Evolutionary conservation across 2,888 invertebrate genomes (phyloP), one percentile per base, ranked within the genome.

Genomic region (Xylota sylvarum): DNA sequence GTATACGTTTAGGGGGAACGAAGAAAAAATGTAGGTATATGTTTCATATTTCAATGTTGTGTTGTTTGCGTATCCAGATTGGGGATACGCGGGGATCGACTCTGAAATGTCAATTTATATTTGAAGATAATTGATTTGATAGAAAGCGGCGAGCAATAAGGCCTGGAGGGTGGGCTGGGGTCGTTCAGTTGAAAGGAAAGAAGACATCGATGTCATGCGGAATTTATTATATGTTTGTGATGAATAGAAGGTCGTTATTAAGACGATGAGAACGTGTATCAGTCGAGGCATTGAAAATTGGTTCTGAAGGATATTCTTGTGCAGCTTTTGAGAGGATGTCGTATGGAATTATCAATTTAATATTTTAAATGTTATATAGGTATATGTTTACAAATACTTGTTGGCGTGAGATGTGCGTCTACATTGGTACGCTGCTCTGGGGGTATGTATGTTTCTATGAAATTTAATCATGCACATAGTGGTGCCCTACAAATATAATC

Each of bases 81-180:
- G 56, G 64, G 48, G 50, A 40, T 2, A 14, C 37, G 27, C 23
- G 17, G 55, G 4, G 27, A 37, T 23, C 7, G 19, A 50, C 40
- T 58, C 56, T 46, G 70, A 65, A 88, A 89, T 88, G 90, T 91
- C 90, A 90, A 91, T 90, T 90, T 90, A 89, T 90, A 90, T 90
- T 89, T 90, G 73, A 69, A 89, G 89, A 90, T 90, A 90, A 91
- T 90, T 90, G 90, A 91, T 90, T 91, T 89, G 89, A 89, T 88
- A 88, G 89, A 90, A 90, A 90, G 79, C 81, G 73, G 76, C 80
- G 64, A 58, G 69, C 56, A 69, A 69, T 50, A 60, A 52, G 50
- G 48, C 37, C 62, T 55, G 46, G 40, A 70, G 67, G n/a, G n/a
- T n/a, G n/a, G n/a, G n/a, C n/a, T n/a, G n/a, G 56, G 52, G 23